Conservation (phyloP, 2,797 vertebrate species). For the Hemitrygon akajei region DNA sequence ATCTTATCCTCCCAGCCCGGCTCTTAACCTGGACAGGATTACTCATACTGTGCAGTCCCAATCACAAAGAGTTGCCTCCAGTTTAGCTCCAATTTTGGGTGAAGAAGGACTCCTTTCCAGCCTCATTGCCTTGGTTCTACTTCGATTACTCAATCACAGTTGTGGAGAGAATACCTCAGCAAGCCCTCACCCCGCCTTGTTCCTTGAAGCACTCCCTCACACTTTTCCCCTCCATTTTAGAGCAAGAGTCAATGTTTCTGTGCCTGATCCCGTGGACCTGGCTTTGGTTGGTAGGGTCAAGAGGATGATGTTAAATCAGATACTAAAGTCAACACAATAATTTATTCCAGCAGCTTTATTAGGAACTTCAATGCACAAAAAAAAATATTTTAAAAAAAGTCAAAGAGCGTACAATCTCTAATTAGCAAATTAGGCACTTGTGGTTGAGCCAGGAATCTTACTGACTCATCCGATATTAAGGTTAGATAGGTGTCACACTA, state of each 20-base stretch:
- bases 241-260: not conserved
- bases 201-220: not conserved
- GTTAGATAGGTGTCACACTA: constrained; percentile 18
- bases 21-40: too few relatives aligned
- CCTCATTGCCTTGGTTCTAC: not conserved
- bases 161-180: not conserved
- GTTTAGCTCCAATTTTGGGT: not conserved
- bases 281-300: not conserved
- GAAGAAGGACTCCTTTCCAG: not conserved
- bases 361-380: constrained; percentile 30
- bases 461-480: constrained; percentile 35
- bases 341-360: constrained; percentile 35
- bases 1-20: too few relatives aligned
- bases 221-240: too few relatives aligned
- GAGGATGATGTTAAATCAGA: not conserved
- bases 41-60: too few relatives aligned
- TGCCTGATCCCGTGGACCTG: not conserved
- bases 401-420: constrained; percentile 33
- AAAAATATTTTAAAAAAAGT: constrained; percentile 28
- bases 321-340: not conserved
- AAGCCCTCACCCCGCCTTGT: not conserved
- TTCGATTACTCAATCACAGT: not conserved
- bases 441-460: not conserved
- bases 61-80: too few relatives aligned
- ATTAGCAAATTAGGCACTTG: constrained; percentile 36